A percentile compares a stretch with the other conserved stretches of the same genome.
phyloP scores from a whole-genome alignment of 2,888 invertebrate genomes.

The Synanthedon vespiformis region DNA sequence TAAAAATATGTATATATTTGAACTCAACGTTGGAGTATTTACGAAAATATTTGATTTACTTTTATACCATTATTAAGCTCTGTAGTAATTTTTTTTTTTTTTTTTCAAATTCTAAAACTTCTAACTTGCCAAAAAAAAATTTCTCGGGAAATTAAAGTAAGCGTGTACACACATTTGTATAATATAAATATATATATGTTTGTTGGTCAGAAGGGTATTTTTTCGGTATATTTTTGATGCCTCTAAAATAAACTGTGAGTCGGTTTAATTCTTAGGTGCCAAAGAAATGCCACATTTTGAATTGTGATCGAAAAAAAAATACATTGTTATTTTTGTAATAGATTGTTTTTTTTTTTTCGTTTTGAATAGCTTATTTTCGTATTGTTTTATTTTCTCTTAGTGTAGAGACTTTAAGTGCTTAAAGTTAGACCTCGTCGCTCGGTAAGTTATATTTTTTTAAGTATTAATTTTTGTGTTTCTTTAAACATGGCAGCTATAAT shows the following conservation, averaged over 20 bases:
- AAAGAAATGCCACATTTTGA: slow-evolving; percentile 7
- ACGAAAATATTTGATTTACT: no score
- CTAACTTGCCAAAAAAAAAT: no score
- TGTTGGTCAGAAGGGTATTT: slow-evolving; percentile 6
- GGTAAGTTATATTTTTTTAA: slow-evolving; percentile 19
- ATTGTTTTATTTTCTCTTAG: slow-evolving; percentile 29
- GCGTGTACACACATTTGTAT: no score
- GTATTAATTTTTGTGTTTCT: slow-evolving; percentile 23
- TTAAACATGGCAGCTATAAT: slow-evolving; percentile 23
- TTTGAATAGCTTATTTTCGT: slow-evolving; percentile 47
- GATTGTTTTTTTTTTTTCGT: slow-evolving; percentile 20
- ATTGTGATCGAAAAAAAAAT: slow-evolving; percentile 38
- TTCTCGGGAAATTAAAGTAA: no score
- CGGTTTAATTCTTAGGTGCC: not conserved
- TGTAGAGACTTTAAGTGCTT: slow-evolving; percentile 36
- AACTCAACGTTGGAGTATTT: no score
- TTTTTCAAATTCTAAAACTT: no score
- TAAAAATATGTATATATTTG: no score
- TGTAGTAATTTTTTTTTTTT: no score
- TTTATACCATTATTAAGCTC: no score
- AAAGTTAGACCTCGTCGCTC: slow-evolving; percentile 13
- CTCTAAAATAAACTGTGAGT: not conserved
- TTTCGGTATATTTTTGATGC: not conserved
- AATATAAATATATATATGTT: not conserved
- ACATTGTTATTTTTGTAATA: slow-evolving; percentile 49